These are phyloP conservation scores for Cheumatopsyche charites DNA, from an alignment of 1,140 invertebrate species.

Conservation along the genomic window DNA sequence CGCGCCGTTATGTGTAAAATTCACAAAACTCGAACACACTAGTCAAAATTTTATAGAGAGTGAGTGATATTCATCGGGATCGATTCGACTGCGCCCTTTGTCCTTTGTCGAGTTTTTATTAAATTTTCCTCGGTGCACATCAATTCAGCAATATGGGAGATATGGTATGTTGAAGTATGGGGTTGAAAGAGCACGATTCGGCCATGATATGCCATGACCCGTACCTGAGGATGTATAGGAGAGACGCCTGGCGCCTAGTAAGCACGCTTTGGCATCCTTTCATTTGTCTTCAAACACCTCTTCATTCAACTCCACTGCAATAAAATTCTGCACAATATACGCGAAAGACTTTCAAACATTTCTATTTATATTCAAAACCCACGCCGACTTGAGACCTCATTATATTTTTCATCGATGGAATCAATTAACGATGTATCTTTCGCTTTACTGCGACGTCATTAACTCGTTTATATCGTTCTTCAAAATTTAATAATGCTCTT, in stretches of 20 bases:
- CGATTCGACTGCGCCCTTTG: not conserved
- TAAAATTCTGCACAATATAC: not conserved
- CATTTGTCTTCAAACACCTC: conserved; percentile 43
- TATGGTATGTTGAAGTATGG: not conserved
- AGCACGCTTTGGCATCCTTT: conserved; percentile 41
- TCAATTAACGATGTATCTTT: too few species aligned
- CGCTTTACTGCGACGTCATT: too few species aligned
- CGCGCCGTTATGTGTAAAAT: too few species aligned
- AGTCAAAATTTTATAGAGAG: too few species aligned
- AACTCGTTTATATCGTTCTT: too few species aligned
- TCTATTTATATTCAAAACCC: not conserved
- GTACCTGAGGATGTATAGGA: conserved; percentile 29
- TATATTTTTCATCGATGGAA: too few species aligned
- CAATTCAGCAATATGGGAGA: not conserved
- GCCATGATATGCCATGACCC: conserved; percentile 23
- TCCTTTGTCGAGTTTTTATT: conserved; percentile 6
- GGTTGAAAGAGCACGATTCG: conserved; percentile 22
- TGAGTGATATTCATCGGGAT: too few species aligned
- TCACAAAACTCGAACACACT: too few species aligned
- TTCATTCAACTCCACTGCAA: not conserved
- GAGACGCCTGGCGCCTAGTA: conserved; percentile 33
- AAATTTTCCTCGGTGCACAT: conserved; percentile 16
- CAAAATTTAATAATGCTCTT: too few species aligned
- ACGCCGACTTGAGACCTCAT: too few species aligned
- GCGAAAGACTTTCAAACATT: not conserved